Evolutionary conservation across 2,888 invertebrate species (phyloP), one percentile per base, ranked within the genome.

Genomic region (Dolomedes plantarius): DNA sequence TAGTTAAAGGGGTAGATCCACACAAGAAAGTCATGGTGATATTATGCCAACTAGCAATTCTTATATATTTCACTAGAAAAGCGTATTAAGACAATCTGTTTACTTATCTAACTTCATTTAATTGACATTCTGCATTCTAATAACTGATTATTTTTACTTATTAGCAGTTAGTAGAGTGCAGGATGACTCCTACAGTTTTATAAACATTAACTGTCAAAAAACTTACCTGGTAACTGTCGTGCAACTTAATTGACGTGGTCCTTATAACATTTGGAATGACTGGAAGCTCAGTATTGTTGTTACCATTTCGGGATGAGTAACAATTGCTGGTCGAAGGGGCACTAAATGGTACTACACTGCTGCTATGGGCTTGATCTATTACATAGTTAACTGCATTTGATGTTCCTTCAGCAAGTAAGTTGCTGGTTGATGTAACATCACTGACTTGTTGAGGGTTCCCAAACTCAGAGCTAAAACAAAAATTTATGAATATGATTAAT

Each of bases 201-300:
- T n/a, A n/a, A n/a, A n/a, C n/a, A n/a, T n/a, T n/a, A n/a, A n/a
- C n/a, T n/a, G n/a, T n/a, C n/a, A n/a, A 36, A 5, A 36, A 36
- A 31, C 5, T 46, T 83, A 89, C 93, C 91, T 94, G 94, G 91
- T 94, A 94, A 88, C 94, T 93, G 91, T 94, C 94, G 92, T 94
- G 91, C 89, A 94, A 92, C 91, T 94, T 94, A 91, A 94, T 94
- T 16, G 56, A 56, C 89, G 94, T 94, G 86, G 94, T 93, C 90
- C 94, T 93, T 90, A 94, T 93, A 91, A 94, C 93, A 90, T 93
- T 93, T 90, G 80, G 75, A 39, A 80, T 74, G 36, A 79, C 76
- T 2, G 86, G 80, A 62, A 73, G 68, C 23, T 73, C 67, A n/a
- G 46, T 64, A 31, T 39, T 56, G 11, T 16, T 71, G 29, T 65